Evolutionary conservation across 2,113 vertebrate species (phyloP).

Genomic region (Helogale parvula): DNA sequence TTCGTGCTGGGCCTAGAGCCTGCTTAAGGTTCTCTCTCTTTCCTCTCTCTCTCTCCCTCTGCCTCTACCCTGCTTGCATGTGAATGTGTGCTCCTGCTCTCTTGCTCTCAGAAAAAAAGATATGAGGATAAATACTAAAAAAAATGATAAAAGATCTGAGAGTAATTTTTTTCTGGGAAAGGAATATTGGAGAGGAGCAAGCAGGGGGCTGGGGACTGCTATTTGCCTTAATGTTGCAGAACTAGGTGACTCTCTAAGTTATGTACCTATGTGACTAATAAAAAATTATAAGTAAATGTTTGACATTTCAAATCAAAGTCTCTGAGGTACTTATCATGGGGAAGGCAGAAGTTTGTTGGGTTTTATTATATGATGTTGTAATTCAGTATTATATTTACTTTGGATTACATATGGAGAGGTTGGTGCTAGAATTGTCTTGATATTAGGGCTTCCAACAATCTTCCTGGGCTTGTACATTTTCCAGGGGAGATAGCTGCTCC

Average conservation of each 20-base stretch:
- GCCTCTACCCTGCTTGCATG: too few relatives aligned
- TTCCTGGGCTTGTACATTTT: background rate
- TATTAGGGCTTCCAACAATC: background rate
- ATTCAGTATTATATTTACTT: background rate
- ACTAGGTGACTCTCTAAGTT: background rate
- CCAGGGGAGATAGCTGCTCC: background rate
- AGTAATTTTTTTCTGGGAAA: background rate
- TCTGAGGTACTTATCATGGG: background rate
- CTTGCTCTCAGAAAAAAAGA: background rate
- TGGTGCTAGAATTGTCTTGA: background rate
- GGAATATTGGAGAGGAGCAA: background rate
- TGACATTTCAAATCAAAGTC: background rate
- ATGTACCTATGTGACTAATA: background rate
- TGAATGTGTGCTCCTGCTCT: too few relatives aligned
- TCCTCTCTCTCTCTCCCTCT: too few relatives aligned
- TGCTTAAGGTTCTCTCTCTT: too few relatives aligned
- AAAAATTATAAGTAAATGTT: background rate
- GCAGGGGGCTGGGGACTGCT: background rate
- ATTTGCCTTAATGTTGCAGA: background rate
- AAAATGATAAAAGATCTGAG: background rate
- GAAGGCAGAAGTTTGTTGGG: background rate
- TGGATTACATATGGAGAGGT: background rate
- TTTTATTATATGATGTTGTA: background rate
- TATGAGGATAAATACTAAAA: background rate
- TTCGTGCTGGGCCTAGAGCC: too few relatives aligned